These are phyloP conservation scores for Diplodus puntazzo DNA, from an alignment of 2,797 vertebrate species.

Conservation along the genomic window DNA sequence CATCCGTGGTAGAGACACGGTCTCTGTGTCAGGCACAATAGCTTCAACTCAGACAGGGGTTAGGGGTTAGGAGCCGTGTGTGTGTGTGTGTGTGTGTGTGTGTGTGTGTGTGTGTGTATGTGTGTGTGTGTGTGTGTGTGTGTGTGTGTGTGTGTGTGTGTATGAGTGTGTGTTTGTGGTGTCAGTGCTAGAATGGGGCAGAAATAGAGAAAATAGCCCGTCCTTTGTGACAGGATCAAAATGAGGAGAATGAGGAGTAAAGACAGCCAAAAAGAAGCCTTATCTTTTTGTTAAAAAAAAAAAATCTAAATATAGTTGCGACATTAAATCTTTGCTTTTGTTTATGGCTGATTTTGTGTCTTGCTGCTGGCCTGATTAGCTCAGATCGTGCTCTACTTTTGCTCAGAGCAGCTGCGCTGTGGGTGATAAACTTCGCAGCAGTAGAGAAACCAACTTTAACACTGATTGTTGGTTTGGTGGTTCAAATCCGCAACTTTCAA, in stretches of 20 bases:
- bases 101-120: constrained; percentile 55
- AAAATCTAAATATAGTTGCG: not conserved
- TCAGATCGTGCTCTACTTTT: not conserved
- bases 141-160: constrained; percentile 54
- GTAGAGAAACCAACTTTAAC: not conserved
- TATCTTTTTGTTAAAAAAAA: not conserved
- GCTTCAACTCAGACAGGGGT: constrained; percentile 74
- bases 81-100: constrained; percentile 53
- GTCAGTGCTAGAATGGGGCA: constrained; percentile 26
- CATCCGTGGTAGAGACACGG: constrained; percentile 74
- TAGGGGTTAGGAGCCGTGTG: constrained; percentile 67
- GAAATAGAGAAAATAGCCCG: constrained; percentile 57
- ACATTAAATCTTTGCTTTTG: not conserved
- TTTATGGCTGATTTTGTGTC: not conserved
- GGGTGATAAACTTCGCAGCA: not conserved
- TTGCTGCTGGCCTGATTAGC: not conserved
- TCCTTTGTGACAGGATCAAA: constrained; percentile 38
- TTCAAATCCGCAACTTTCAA: not conserved
- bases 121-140: constrained; percentile 52
- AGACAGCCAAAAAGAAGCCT: not conserved
- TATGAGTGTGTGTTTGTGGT: constrained; percentile 43
- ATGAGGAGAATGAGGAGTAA: constrained; percentile 26
- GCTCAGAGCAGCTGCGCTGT: not conserved
- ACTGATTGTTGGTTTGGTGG: not conserved
- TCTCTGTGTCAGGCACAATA: constrained; percentile 80